Evolutionary conservation across 1,140 invertebrate species (phyloP), one percentile per base, ranked within the genome.

Genomic region (Drosophila sproati): DNA sequence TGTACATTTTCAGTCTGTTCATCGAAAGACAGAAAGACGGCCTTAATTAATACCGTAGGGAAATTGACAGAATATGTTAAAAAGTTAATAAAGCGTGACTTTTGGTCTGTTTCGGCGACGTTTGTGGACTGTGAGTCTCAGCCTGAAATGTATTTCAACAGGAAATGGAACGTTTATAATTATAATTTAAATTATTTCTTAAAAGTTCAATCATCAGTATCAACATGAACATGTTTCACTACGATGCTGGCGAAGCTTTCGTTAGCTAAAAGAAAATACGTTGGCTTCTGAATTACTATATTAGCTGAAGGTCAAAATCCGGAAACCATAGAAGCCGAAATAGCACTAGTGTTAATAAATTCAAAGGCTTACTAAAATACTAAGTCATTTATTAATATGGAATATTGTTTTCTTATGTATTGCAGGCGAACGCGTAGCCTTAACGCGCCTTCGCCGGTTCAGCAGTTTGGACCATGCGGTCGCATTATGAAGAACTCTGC

Each of bases 401-500:
- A 8, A 31, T 66, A 8, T 48, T 1, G 20, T 20, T 35, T 32
- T 45, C 20, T 82, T 80, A 64, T 80, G 86, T 85, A 76, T 96
- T 96, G 28, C 94, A 98, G 97, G 95, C 95, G 97, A 82, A 98
- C 97, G 7, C 94, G 97, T 82, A 98, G 97, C 78, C 94, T 98
- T 87, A 98, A 98, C 94, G 97, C 97, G 12, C 97, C 97, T 2
- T 98, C 96, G 78, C 97, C 97, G 0, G 96, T 98, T 72, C 97
- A 98, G 93, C 97, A 98, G 85, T 98, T 98, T 93, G 97, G 97
- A 94, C 97, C 97, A 95, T 98, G 97, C 94, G 97, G 97, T 72
- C 95, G 97, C 73, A 98, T 98, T 92, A 98, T 98, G 97, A 98
- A 98, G 94, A 98, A 98, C 93, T 97, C 97, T 5, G 96, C 97